Percentiles rank a stretch among this genome's conserved stretches.
These are phyloP conservation scores for Agrilus mali DNA, from an alignment of 2,888 invertebrate species.

Conservation along the genomic window DNA sequence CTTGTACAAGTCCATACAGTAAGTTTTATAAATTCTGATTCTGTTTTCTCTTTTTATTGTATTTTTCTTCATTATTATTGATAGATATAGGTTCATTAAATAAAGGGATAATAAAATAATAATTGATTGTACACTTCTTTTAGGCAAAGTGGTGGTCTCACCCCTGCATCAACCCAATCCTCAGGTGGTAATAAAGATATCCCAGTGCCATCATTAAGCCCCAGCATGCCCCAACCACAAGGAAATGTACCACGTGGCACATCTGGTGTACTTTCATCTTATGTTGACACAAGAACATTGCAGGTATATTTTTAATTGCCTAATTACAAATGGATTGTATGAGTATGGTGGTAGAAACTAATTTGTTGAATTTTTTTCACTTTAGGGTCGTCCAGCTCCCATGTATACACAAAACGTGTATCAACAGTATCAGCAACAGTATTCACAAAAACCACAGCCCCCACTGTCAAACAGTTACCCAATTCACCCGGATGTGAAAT, in stretches of 20 bases:
- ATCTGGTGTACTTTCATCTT: slow-evolving; percentile 30
- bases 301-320: slow-evolving; percentile 19
- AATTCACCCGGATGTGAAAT: slow-evolving; percentile 85
- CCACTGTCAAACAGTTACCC: slow-evolving; percentile 50
- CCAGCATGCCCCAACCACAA: slow-evolving; percentile 29
- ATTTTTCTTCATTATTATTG: too few relatives aligned
- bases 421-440: slow-evolving; percentile 15
- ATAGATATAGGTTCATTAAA: too few relatives aligned
- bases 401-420: slow-evolving; percentile 45
- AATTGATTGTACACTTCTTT: too few relatives aligned
- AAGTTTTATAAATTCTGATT: slow-evolving; percentile 27
- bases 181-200: slow-evolving; percentile 23
- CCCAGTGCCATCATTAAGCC: slow-evolving; percentile 13
- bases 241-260: slow-evolving; percentile 26
- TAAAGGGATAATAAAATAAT: too few relatives aligned
- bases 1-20: slow-evolving; percentile 54
- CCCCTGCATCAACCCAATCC: slow-evolving; percentile 20
- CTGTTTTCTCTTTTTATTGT: too few relatives aligned
- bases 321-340: too few relatives aligned
- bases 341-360: too few relatives aligned
- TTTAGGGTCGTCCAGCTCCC: slow-evolving; percentile 40
- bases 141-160: slow-evolving; percentile 29
- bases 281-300: slow-evolving; percentile 27
- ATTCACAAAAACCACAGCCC: slow-evolving; percentile 17
- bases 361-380: too few relatives aligned